Evolutionary conservation across 2,888 invertebrate genomes (phyloP).

Genomic region (Augochlorella aurata): DNA sequence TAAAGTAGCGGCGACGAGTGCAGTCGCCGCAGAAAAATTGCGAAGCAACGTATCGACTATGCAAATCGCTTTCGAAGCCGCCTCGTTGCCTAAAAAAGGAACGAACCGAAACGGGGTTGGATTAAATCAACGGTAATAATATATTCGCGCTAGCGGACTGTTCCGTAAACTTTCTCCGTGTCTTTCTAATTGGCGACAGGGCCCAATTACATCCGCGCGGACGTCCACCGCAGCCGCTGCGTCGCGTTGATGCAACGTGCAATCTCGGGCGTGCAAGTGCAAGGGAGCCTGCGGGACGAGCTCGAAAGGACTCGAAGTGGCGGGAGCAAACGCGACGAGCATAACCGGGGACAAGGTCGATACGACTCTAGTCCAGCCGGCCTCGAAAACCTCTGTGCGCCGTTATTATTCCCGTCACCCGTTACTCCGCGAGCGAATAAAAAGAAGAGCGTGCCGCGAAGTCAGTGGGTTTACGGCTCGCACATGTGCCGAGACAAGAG

Average conservation of each 20-base stretch:
- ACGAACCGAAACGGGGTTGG: not conserved
- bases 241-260: constrained; percentile 23
- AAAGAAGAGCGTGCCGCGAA: constrained; percentile 59
- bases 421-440: constrained; percentile 69
- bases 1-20: too few species aligned
- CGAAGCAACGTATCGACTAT: not conserved
- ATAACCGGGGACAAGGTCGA: constrained; percentile 59
- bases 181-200: constrained; percentile 41
- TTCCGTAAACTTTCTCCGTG: constrained; percentile 32
- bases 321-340: constrained; percentile 43
- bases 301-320: constrained; percentile 6
- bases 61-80: not conserved
- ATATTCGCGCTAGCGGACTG: constrained; percentile 15
- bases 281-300: constrained; percentile 13
- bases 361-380: constrained; percentile 71
- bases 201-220: constrained; percentile 31
- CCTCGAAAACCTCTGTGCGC: constrained; percentile 75
- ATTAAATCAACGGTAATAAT: constrained; percentile 30
- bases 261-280: constrained; percentile 54
- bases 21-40: too few species aligned
- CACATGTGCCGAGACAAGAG: constrained; percentile 37
- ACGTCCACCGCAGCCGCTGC: constrained; percentile 5
- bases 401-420: constrained; percentile 77
- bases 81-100: not conserved
- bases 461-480: constrained; percentile 58